Evolutionary conservation across 2,113 vertebrate species (phyloP), one percentile per base, ranked within the genome.

Genomic region (Meriones unguiculatus): DNA sequence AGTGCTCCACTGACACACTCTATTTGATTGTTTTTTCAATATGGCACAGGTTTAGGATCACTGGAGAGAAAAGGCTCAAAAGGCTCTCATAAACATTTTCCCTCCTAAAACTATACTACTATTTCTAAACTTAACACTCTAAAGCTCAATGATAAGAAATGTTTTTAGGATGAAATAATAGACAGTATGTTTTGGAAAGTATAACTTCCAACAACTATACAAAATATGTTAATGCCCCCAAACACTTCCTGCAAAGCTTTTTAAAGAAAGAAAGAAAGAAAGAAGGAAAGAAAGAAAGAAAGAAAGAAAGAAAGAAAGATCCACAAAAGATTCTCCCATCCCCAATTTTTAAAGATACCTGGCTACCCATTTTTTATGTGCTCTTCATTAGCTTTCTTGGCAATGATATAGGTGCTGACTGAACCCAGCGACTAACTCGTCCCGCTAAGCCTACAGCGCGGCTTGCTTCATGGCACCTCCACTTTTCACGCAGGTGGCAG

Each of bases 131-230:
- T 65, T 90, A 96, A 96, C 20, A 95, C 54, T 77, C 54, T 92
- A 85, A 86, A 86, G 41, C 67, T 95, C 67, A 90, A 89, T 84
- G n/a, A 4, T 62, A 57, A 95, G 20, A 50, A 93, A 69, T 5
- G n/a, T 35, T 96, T 96, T 96, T 75, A 93, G 50, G 88, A 62
- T 88, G 22, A 95, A 95, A 22, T 65, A 94, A 91, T 12, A 72
- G 15, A 52, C 13, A 84, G 89, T 91, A 95, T 35, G 17, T 65
- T 82, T 84, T 85, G 86, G 76, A 95, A 95, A 90, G 24, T 18
- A 90, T 25, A 38, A 93, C 38, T 57, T 38, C 30, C 90, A 94
- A 88, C 41, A 50, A 78, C 46, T 77, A 87, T 77, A 17, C 10
- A 77, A 94, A 93, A 72, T 77, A 92, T 32, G 35, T 25, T 11